Conservation (phyloP, 2,113 vertebrate species). For the Forbesichthys papilliferus region DNA sequence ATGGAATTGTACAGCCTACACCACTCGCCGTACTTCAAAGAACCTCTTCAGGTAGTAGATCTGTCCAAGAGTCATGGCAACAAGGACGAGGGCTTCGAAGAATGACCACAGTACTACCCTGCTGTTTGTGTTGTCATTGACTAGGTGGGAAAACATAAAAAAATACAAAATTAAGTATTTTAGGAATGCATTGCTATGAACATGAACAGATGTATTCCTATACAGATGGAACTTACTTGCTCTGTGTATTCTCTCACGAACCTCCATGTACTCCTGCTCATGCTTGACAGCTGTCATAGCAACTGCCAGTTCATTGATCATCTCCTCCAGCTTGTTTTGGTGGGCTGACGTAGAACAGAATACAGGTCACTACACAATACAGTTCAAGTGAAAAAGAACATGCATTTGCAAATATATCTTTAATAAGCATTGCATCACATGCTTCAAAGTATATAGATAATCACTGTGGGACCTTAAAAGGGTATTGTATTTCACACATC, state of each 20-base stretch:
- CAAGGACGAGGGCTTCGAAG: slow-evolving; percentile 98
- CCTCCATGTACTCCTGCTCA: slow-evolving; percentile 99
- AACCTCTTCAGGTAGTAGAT: slow-evolving; percentile 99
- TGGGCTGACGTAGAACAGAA: slow-evolving; percentile 79
- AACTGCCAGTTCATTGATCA: slow-evolving; percentile 97
- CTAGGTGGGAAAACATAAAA: slow-evolving; percentile 66
- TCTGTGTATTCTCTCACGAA: slow-evolving; percentile 98
- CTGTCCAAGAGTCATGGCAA: slow-evolving; percentile 99
- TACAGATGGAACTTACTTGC: slow-evolving; percentile 81
- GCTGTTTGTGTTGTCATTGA: slow-evolving; percentile 99
- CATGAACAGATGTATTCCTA: background rate
- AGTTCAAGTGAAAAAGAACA: background rate
- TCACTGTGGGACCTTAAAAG: background rate
- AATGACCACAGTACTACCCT: slow-evolving; percentile 99
- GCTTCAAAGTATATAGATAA: background rate
- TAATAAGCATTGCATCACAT: background rate
- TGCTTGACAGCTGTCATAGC: slow-evolving; percentile 99
- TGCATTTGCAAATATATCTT: slow-evolving; percentile 18
- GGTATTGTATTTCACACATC: background rate
- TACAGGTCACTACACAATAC: too few species aligned
- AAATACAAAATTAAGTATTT: background rate
- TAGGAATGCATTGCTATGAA: background rate
- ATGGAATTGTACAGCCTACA: slow-evolving; percentile 73
- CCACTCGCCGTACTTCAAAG: slow-evolving; percentile 98
- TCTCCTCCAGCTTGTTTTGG: slow-evolving; percentile 99